Evolutionary conservation across 2,888 invertebrate species (phyloP), one percentile per base, ranked within the genome.

Genomic region (Dascillus cervinus): DNA sequence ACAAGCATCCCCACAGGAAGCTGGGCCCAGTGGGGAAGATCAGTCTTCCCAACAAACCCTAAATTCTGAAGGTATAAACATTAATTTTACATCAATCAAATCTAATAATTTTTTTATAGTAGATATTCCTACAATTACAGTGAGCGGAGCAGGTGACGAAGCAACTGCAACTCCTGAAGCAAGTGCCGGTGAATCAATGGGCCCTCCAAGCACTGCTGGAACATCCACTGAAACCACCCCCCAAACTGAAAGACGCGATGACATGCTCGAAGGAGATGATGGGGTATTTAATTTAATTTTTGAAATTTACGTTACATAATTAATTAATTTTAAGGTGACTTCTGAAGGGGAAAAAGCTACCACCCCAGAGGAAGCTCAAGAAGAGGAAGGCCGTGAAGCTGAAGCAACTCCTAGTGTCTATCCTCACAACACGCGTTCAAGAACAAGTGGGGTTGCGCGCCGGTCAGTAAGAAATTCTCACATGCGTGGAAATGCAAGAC

Each of bases 381-480:
- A 62, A 40, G 84, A 85, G 58, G 86, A 86, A 55, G 85, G 82
- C 2, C 77, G 86, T 28, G 86, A 86, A 64, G 86, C 86, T 2
- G 86, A 86, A 61, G 86, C 86, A 2, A 77, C 76, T 1, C 76
- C 74, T 2, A 75, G 75, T 11, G 72, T 72, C 26, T n/a, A n/a
- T n/a, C n/a, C n/a, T n/a, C n/a, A n/a, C n/a, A 76, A 74, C 41
- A 73, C 74, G 3, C 63, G 75, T 34, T 60, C 53, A 21, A 58
- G 49, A 46, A 50, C 24, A 21, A 46, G 47, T 4, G 32, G 41
- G 22, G 34, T 42, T 6, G 64, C 34, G 30, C 56, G 42, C 22
- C 39, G 52, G 13, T 39, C 44, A 2, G 13, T 43, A 24, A 44
- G 51, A 13, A 41, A 47, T n/a, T 23, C 14, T 51, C 67, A 32